Base-by-base conservation (phyloP, 2,113 vertebrate genomes). In the Bagarius yarrelli region DNA sequence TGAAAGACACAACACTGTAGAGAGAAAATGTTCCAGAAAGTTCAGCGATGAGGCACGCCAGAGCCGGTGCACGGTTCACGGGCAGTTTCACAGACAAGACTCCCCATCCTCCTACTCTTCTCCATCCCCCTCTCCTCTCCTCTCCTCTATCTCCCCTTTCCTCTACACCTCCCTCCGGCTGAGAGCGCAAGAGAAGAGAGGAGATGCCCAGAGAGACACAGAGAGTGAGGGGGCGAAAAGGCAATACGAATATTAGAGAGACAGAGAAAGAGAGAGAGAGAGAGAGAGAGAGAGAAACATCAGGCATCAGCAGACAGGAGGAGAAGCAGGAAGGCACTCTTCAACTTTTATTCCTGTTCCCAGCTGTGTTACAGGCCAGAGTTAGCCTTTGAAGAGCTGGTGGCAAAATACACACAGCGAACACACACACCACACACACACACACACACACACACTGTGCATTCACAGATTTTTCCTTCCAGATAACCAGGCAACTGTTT, bases 361-460 rank as follows among this genome's bases (percentile, higher is more conserved):
- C 89, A 91, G 89, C 89, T 92, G 90, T 91, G 89, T 90, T 91
- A 79, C 86, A 89, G 89, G 89, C 88, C 86, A 92, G 84, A 89
- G 61, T 60, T 89, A 88, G 87, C 86, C 89, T 90, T 93, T 93
- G 88, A 91, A 92, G 88, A 92, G 91, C 91, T 93, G 84, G 87
- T 93, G 89, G 91, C 90, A 88, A 93, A 88, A 86, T 86, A 88
- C 83, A 87, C 89, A 88, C 81, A 84, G 47, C 40, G 16, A 5
- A 70, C 66, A 47, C 66, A 70, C 53, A 55, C 53, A 55, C 19
- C n/a, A n/a, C n/a, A n/a, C n/a, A n/a, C n/a, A 92, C 87, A 85
- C 86, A 76, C 61, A 79, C 73, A 47, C 34, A 59, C 59, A 74
- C 69, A 59, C 71, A 63, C 77, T 73, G 14, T 55, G 64, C 36